phyloP scores from a whole-genome alignment of 1,140 invertebrate genomes.

The Chionoecetes opilio region DNA sequence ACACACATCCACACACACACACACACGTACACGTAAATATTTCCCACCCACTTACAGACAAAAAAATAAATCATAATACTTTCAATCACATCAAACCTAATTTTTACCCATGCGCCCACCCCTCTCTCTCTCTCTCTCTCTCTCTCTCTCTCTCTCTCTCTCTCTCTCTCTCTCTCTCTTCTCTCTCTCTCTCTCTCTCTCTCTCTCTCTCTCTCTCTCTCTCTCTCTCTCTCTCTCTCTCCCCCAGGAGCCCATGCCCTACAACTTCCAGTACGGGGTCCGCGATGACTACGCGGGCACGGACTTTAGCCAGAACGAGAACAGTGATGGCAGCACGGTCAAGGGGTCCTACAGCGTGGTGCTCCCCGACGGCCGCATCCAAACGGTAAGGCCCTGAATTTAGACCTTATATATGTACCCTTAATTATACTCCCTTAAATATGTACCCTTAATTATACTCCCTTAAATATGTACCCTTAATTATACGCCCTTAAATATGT shows the following conservation, averaged over 20 bases:
- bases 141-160: too few species aligned
- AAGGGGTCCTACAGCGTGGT: conserved; percentile 81
- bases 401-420: background rate
- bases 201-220: conserved; percentile 6
- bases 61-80: too few species aligned
- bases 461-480: too few species aligned
- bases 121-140: too few species aligned
- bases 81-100: too few species aligned
- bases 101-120: too few species aligned
- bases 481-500: too few species aligned
- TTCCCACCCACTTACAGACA: too few species aligned
- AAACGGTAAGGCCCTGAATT: conserved; percentile 74
- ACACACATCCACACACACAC: too few species aligned
- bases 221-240: background rate
- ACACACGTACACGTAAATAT: too few species aligned
- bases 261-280: conserved; percentile 81
- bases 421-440: background rate
- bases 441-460: too few species aligned
- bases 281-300: conserved; percentile 81
- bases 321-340: conserved; percentile 81
- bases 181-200: background rate
- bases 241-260: conserved; percentile 80
- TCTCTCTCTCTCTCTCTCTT: too few species aligned
- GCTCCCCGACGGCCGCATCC: conserved; percentile 82
- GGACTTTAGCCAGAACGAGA: conserved; percentile 81